Evolutionary conservation across 2,113 vertebrate species (phyloP), one percentile per base, ranked within the genome.

Genomic region (Cheirogaleus medius): DNA sequence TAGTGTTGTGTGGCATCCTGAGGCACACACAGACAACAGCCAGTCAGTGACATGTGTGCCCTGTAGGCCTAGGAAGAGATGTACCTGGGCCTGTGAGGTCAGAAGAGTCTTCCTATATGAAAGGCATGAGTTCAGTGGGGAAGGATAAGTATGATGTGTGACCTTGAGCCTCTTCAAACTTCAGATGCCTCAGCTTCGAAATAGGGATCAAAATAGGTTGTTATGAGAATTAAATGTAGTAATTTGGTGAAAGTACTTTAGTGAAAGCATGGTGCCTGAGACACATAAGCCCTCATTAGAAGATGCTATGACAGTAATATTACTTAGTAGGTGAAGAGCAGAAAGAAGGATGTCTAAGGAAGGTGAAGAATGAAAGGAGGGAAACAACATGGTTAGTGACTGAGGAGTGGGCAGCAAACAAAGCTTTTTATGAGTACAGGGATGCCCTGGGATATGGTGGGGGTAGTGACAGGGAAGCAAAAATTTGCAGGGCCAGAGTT

Each of bases 121-220:
- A 68, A 34, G 29, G 15, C 18, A 25, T 18, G 27, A 7, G 2
- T 42, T 54, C 15, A 25, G 17, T 8, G 1, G 25, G 42, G 29
- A 47, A 74, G 2, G 9, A 52, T 8, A 27, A 49, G 29, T 11
- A n/a, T 68, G n/a, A 29, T 1, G 2, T 6, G 2, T 0, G 12
- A 23, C 8, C 47, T 18, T 23, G 18, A 64, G n/a, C 10, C 37
- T 92, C 20, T 49, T 77, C 37, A 58, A 77, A 73, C 3, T 52
- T 92, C 32, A n/a, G 21, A 47, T 37, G 6, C 12, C 23, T 90
- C 17, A 18, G 5, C 4, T 89, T 74, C 20, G 29, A 58, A 44
- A 37, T 8, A 49, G 37, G 14, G 17, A n/a, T 60, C 42, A 63
- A 8, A 60, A 52, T 20, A 10, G 17, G 8, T 20, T 32, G 0